These are phyloP conservation scores for Luperina nickerlii DNA, from an alignment of 2,888 invertebrate species.

Conservation along the genomic window DNA sequence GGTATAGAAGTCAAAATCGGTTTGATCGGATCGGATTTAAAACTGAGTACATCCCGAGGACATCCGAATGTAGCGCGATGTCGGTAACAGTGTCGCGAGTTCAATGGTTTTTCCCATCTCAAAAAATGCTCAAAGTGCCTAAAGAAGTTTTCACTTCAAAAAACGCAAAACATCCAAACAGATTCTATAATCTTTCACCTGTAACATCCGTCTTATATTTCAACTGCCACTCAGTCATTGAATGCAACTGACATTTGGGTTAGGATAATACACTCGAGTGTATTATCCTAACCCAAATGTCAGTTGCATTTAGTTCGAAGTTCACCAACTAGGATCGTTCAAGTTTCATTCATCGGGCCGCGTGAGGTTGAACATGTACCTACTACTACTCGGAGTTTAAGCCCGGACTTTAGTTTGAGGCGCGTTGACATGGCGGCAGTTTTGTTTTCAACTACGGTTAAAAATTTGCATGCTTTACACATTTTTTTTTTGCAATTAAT, in stretches of 20 bases:
- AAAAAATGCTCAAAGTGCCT: no score
- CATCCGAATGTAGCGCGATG: no score
- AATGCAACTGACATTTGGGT: no score
- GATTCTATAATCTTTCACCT: slow-evolving; percentile 7
- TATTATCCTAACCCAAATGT: slow-evolving; percentile 66
- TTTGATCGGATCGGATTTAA: no score
- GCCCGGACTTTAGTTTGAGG: slow-evolving; percentile 60
- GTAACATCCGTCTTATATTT: slow-evolving; percentile 35
- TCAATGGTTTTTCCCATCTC: no score
- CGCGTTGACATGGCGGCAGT: slow-evolving; percentile 31
- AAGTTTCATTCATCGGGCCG: slow-evolving; percentile 76
- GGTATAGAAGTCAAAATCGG: no score
- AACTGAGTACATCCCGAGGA: no score
- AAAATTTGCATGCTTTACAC: neutral
- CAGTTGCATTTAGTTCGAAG: slow-evolving; percentile 73
- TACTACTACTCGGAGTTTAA: slow-evolving; percentile 68
- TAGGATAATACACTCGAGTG: no score
- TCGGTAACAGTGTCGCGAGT: no score
- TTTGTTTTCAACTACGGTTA: neutral
- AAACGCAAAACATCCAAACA: no score
- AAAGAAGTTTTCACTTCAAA: neutral
- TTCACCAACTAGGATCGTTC: slow-evolving; percentile 71
- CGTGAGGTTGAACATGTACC: slow-evolving; percentile 72
- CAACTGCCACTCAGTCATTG: slow-evolving; percentile 18
- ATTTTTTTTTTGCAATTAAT: neutral